Evolutionary conservation across 2,797 vertebrate species (phyloP).

Genomic region (Bothrops alternatus): DNA sequence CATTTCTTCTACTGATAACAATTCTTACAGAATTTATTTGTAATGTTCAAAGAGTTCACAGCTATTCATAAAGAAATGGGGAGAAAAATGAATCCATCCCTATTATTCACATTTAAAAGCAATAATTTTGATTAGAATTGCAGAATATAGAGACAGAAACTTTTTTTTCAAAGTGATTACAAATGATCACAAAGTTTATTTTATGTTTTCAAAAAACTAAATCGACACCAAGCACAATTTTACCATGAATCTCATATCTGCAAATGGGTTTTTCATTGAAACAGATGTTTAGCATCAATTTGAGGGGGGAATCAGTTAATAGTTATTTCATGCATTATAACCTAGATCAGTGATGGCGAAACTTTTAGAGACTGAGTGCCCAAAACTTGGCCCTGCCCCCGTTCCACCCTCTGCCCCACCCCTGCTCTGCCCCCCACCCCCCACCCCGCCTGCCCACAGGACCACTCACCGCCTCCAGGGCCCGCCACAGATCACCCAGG

Average conservation of each 20-base stretch:
- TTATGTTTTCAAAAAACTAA: not conserved
- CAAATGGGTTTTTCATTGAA: not conserved
- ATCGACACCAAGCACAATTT: not conserved
- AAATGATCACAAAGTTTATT: conserved; percentile 20
- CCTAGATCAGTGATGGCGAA: no score
- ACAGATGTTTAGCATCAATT: not conserved
- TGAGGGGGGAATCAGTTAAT: not conserved
- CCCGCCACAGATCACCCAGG: no score
- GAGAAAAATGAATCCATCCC: not conserved
- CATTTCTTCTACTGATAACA: not conserved
- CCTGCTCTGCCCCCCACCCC: no score
- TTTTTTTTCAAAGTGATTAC: conserved; percentile 1
- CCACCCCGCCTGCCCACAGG: no score
- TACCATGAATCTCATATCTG: not conserved
- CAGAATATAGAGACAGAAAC: not conserved
- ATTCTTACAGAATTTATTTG: conserved; percentile 23
- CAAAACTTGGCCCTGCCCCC: no score
- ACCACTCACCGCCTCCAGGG: no score
- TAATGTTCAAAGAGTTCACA: conserved; percentile 28
- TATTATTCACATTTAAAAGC: conserved; percentile 7
- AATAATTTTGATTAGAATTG: conserved; percentile 31
- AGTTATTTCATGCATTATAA: not conserved
- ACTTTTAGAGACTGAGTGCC: no score
- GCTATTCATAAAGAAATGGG: conserved; percentile 8
- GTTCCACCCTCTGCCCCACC: no score